Evolutionary conservation across 2,888 invertebrate genomes (phyloP), one percentile per base, ranked within the genome.

Genomic region (Cephus spinipes): DNA sequence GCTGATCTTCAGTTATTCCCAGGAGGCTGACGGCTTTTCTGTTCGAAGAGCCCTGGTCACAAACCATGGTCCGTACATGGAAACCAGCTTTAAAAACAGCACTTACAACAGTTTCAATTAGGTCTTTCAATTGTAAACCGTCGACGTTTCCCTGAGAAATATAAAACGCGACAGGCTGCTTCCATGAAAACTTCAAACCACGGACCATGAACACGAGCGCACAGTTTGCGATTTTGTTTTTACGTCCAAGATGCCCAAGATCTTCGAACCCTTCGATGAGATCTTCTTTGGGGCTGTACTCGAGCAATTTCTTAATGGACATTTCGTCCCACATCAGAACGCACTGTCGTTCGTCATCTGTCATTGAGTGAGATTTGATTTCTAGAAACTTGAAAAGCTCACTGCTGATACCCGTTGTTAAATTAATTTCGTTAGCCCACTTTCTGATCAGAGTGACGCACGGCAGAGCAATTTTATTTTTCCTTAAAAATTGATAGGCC

Each of bases 261-360:
- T 87, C 83, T 79, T 83, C 77, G 73, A 79, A 86, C 11, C 85
- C 84, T 73, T 83, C 84, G 23, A 85, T 78, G 15, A 81, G 33
- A 78, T 85, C 83, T 34, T 77, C 77, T 79, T 82, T 80, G 11
- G 81, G 74, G 68, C 84, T 81, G 23, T 83, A 85, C 23, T 84
- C 79, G 3, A 85, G 79, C 69, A 80, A 83, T 36, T 79, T 75
- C 73, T 82, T 86, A 0, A 85, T 83, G 31, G 81, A 68, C 82
- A 85, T 85, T 78, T 86, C 85, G 80, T 86, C 82, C 79, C 82
- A 83, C 79, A 86, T 80, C 11, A 86, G 73, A 71, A 86, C 84
- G 77, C 85, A 85, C 74, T 85, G 77, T 36, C 80, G 76, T 79
- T 82, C 81, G 73, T 77, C 74, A 15, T 55, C 79, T 69, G 76